Percentiles rank a stretch among this genome's conserved stretches.
Conservation (phyloP, 2,113 vertebrate species). For the Callospermophilus lateralis region DNA sequence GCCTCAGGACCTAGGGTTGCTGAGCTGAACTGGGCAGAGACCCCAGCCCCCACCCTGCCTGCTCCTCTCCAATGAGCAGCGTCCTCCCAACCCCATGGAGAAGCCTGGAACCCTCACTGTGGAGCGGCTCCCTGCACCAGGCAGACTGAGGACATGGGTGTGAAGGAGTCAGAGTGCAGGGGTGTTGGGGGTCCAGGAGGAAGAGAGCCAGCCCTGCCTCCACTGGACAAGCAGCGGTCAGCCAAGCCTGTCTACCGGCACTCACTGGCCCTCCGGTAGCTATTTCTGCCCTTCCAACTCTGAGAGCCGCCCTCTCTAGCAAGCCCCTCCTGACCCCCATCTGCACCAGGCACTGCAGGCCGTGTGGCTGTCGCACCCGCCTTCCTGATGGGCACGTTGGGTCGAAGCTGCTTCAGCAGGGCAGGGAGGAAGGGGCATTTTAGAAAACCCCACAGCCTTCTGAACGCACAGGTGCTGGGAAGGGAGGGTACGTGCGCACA, state of each 20-base stretch:
- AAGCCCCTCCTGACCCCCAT: background rate
- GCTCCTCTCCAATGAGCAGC: background rate
- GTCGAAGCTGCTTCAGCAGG: rapidly evolving
- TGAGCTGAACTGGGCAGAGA: background rate
- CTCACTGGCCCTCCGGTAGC: background rate
- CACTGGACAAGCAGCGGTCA: too few species aligned
- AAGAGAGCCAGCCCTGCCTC: too few species aligned
- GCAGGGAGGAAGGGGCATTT: background rate
- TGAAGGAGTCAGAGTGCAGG: too few species aligned
- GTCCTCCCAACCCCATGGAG: background rate
- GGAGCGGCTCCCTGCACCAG: too few species aligned
- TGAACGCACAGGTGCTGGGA: rapidly evolving
- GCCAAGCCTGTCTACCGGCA: too few species aligned
- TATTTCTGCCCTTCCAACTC: background rate
- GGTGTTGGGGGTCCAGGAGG: too few species aligned
- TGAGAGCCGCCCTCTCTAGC: background rate
- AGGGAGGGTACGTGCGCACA: too few species aligned
- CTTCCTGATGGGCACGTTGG: background rate
- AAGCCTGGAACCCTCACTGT: too few species aligned
- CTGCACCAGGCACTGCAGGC: background rate
- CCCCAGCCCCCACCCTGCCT: background rate
- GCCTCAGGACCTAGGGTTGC: background rate
- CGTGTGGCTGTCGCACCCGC: rapidly evolving
- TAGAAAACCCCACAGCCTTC: rapidly evolving
- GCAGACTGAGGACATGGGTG: too few species aligned